Evolutionary conservation across 2,888 invertebrate genomes (phyloP), one percentile per base, ranked within the genome.

Genomic region (Nemotelus pantherinus): DNA sequence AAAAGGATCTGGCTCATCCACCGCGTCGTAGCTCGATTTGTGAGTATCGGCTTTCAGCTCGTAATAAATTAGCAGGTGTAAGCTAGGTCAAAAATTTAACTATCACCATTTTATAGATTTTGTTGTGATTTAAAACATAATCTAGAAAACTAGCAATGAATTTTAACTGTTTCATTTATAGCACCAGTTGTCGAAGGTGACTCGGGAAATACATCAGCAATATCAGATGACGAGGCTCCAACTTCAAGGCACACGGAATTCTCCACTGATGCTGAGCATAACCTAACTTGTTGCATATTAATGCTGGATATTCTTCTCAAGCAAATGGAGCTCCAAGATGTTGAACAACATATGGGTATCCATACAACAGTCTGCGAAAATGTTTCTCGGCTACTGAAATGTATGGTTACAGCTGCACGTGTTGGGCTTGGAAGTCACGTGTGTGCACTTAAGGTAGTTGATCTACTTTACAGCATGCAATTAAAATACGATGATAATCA

Each of bases 281-380:
- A 96, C 86, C 89, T 98, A n/a, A 95, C 95, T 0, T 98, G 98
- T 84, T 98, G 97, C 85, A 96, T 98, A 81, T 90, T 98, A 57
- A 98, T 99, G 97, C 88, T 99, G 80, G 99, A 99, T 85, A 94
- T 98, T 81, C 88, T 98, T 68, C 88, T 98, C 10, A 97, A 97
- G 88, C 99, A 99, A 92, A 92, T 96, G 91, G 95, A 95, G 84
- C 88, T 96, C 10, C 95, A 96, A 86, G 93, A 94, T 82, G 90
- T 94, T n/a, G 93, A 94, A 81, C 91, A 91, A 81, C 94, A 95
- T 84, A 92, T 93, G 81, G 95, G 95, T 58, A 90, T 95, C 78
- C 92, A 93, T 83, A 93, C 93, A 6, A 90, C 91, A 79, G 90
- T 93, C 2, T 93, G 93, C 81, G 92, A 92, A 85, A 92, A 94